Conservation (phyloP, 1,140 invertebrate genomes). For the Drosophila chauvacae region DNA sequence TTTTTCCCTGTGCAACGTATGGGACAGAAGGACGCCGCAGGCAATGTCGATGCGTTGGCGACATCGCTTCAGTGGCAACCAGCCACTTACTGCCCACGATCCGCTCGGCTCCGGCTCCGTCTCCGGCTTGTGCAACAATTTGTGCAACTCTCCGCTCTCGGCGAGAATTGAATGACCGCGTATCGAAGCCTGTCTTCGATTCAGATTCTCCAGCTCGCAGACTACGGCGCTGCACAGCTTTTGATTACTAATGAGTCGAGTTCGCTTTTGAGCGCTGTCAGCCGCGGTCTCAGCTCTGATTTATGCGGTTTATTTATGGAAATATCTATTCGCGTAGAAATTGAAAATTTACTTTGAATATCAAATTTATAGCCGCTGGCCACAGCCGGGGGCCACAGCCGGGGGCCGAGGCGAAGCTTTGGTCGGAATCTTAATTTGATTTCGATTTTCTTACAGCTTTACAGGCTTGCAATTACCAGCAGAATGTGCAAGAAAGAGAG, state of each 20-base stretch:
- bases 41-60: slow-evolving; percentile 58
- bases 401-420: slow-evolving; percentile 17
- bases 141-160: slow-evolving; percentile 56
- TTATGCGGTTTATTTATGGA: slow-evolving; percentile 81
- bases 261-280: slow-evolving; percentile 42
- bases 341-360: slow-evolving; percentile 80
- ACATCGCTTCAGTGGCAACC: slow-evolving; percentile 65
- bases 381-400: slow-evolving; percentile 26
- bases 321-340: slow-evolving; percentile 77
- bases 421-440: slow-evolving; percentile 59
- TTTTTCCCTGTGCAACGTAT: slow-evolving; percentile 2
- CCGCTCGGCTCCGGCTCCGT: slow-evolving; percentile 23
- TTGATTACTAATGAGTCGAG: slow-evolving; percentile 78
- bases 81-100: slow-evolving; percentile 59
- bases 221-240: slow-evolving; percentile 58
- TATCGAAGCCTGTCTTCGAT: slow-evolving; percentile 21
- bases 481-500: slow-evolving; percentile 9
- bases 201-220: slow-evolving; percentile 15
- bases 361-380: slow-evolving; percentile 55
- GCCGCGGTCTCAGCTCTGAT: slow-evolving; percentile 66
- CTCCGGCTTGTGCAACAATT: slow-evolving; percentile 67
- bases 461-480: slow-evolving; percentile 13
- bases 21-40: slow-evolving; percentile 19
- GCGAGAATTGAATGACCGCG: slow-evolving; percentile 61
- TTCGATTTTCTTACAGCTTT: slow-evolving; percentile 33